Conservation (phyloP, 2,888 invertebrate genomes). For the Nasonia oneida region DNA sequence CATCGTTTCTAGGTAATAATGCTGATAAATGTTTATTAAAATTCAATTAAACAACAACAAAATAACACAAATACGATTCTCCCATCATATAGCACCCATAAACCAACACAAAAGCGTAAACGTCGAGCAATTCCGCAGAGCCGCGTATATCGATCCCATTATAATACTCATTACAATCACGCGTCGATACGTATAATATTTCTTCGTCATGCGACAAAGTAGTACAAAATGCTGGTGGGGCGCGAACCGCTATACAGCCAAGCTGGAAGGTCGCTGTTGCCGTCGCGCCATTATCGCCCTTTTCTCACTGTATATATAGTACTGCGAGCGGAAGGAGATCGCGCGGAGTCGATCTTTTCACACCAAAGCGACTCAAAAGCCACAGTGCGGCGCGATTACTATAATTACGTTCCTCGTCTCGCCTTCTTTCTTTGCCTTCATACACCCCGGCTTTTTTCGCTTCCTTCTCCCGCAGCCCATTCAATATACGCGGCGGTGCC, state of each 20-base stretch:
- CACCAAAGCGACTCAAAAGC: background rate
- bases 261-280: background rate
- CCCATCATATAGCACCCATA: background rate
- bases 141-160: background rate
- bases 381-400: constrained; percentile 3
- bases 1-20: too few relatives aligned
- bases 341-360: constrained; percentile 3
- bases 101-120: background rate
- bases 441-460: background rate
- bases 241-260: background rate
- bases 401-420: constrained; percentile 22
- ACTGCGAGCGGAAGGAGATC: background rate
- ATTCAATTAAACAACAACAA: background rate
- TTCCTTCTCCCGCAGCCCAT: background rate
- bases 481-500: rapidly evolving
- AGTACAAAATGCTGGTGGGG: background rate
- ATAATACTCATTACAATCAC: background rate
- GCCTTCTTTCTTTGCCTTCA: background rate
- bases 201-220: background rate
- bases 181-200: constrained; percentile 9
- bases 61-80: background rate
- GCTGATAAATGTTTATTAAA: background rate
- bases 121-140: background rate
- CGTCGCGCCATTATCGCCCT: constrained; percentile 3
- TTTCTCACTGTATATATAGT: background rate